Base-by-base conservation (phyloP, 2,888 invertebrate species). In the Coenonympha glycerion region DNA sequence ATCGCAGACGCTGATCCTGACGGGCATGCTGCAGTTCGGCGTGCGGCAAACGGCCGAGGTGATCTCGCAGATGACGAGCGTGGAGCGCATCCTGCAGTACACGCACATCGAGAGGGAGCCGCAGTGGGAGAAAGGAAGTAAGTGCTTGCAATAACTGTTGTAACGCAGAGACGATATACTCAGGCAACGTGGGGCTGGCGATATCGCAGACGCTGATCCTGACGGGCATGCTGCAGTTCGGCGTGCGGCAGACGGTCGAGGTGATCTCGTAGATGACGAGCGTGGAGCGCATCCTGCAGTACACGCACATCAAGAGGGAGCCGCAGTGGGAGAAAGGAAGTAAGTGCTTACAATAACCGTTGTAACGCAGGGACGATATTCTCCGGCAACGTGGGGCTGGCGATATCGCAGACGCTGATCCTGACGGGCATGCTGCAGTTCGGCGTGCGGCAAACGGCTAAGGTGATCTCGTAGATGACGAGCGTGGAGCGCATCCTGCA, bases 181-280 rank as follows among this genome's bases (percentile, higher is more conserved):
- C n/a, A n/a, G n/a, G n/a, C n/a, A 93, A 93, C 71, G 91, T 92
- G 47, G 92, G 92, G 1, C 67, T 92, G 60, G 92, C 91, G 37
- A 91, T 92, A 64, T 91, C 91, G 0, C 92, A 92, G 68, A 89
- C 91, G 0, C 87, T 92, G 73, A 90, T 90, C 77, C 90, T 80
- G 77, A 95, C 89, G 56, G 95, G 86, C 72, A 92, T 88, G 92
- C 92, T 83, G 76, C 94, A 77, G 75, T 95, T 80, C 77, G 93
- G 88, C 76, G 94, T 79, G 60, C 92, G 79, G 53, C 92, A 82
- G 89, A 92, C 73, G 68, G 95, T 80, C 56, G 95, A 88, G 87
- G 93, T 79, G 71, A 90, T 88, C 67, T 91, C 85, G 68, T 92
- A 91, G 69, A 92, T 92, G 91, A 92, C 91, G 9, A 91, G 91